Conservation (phyloP, 2,113 vertebrate genomes). For the Pachyramphus minor region DNA sequence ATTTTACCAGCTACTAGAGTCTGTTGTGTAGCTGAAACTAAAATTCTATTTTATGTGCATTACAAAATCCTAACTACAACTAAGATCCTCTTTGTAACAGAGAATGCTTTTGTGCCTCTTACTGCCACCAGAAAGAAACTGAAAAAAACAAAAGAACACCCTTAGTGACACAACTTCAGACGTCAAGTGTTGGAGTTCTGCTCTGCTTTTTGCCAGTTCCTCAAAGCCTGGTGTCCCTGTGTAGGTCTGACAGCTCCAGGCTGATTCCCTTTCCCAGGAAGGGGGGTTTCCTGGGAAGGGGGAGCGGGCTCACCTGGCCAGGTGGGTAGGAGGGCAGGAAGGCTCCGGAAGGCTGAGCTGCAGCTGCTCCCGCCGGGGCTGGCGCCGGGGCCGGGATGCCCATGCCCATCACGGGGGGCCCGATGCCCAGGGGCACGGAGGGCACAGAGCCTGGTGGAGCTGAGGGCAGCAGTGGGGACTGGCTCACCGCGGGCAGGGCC, state of each 20-base stretch:
- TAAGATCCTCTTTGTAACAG: not conserved
- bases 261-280: not conserved
- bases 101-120: not conserved
- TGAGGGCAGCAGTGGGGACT: slow-evolving; percentile 68
- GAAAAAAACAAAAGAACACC: not conserved
- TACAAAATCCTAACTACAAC: not conserved
- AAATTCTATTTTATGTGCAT: not conserved
- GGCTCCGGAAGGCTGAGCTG: slow-evolving; percentile 53
- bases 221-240: not conserved
- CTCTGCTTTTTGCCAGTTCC: not conserved
- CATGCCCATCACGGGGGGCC: slow-evolving; percentile 80
- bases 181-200: rapidly evolving
- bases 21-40: not conserved
- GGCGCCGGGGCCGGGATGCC: slow-evolving; percentile 48
- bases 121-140: not conserved
- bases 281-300: not conserved
- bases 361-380: slow-evolving; percentile 60
- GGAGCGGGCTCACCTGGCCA: slow-evolving; percentile 59
- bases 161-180: not conserved
- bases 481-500: slow-evolving; percentile 81
- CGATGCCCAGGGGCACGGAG: slow-evolving; percentile 76
- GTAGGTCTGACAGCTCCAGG: not conserved
- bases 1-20: not conserved
- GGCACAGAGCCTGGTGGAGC: slow-evolving; percentile 58
- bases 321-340: slow-evolving; percentile 79